Evolutionary conservation across 2,113 vertebrate species (phyloP).

Genomic region (Jaculus jaculus): DNA sequence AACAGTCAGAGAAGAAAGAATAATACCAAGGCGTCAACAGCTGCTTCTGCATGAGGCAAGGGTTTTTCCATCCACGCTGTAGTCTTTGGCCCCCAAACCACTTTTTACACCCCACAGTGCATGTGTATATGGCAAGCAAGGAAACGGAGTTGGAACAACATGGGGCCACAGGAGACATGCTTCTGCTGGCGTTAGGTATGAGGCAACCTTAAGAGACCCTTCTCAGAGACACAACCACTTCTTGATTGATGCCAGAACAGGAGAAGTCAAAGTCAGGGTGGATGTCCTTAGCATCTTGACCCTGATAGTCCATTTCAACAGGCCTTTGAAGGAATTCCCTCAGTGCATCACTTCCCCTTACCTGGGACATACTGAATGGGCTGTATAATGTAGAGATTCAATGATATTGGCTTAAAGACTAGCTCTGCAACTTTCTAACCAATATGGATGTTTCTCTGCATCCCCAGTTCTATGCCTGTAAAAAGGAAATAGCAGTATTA

Average conservation of each 20-base stretch:
- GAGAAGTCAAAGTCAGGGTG: not conserved
- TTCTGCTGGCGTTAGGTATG: constrained; percentile 64
- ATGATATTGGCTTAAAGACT: not conserved
- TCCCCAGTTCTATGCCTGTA: not conserved
- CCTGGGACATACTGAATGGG: not conserved
- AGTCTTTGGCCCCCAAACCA: constrained; percentile 63
- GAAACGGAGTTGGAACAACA: constrained; percentile 46
- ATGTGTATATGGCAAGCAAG: constrained; percentile 45
- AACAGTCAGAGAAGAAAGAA: constrained; percentile 53
- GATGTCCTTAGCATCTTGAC: not conserved
- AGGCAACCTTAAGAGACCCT: constrained; percentile 2
- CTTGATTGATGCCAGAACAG: constrained; percentile 34
- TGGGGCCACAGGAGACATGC: constrained; percentile 33
- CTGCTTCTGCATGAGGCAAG: constrained; percentile 53
- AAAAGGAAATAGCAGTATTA: not conserved
- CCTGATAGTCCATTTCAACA: not conserved
- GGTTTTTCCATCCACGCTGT: constrained; percentile 69
- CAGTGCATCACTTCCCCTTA: not conserved
- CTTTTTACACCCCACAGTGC: constrained; percentile 64
- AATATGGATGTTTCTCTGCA: not conserved
- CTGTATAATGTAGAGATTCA: not conserved
- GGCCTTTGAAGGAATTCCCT: not conserved
- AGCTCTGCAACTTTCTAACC: not conserved
- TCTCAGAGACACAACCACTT: not conserved
- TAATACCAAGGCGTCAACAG: constrained; percentile 51